These are phyloP conservation scores for Ornithoptera priamus DNA, from an alignment of 2,888 invertebrate species.

Conservation along the genomic window DNA sequence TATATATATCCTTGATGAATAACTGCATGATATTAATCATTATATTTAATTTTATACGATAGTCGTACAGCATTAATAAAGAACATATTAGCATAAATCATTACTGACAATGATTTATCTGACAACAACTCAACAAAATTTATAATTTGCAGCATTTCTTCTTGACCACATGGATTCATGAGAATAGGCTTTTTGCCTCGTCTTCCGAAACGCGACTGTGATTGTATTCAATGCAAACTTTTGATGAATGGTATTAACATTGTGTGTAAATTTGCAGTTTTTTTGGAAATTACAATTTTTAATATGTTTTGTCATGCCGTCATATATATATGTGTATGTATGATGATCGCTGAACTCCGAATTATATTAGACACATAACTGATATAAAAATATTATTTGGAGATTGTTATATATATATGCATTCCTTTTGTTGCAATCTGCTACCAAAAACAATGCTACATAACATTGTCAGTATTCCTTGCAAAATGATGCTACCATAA, in stretches of 20 bases:
- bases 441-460: too few relatives aligned
- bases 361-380: too few relatives aligned
- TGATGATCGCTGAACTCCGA: too few relatives aligned
- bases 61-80: neutral
- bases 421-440: too few relatives aligned
- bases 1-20: too few relatives aligned
- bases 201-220: slow-evolving; percentile 22
- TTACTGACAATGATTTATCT: slow-evolving; percentile 16
- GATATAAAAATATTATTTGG: too few relatives aligned
- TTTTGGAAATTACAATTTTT: neutral
- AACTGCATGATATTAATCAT: neutral
- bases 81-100: slow-evolving; percentile 10
- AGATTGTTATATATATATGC: too few relatives aligned
- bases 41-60: neutral
- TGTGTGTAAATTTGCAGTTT: slow-evolving; percentile 19
- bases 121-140: slow-evolving; percentile 3
- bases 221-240: slow-evolving; percentile 14
- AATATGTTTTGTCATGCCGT: too few relatives aligned
- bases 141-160: neutral
- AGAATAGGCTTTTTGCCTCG: slow-evolving; percentile 13
- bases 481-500: too few relatives aligned
- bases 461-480: too few relatives aligned
- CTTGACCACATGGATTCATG: slow-evolving; percentile 19
- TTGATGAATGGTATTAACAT: slow-evolving; percentile 11
- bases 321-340: too few relatives aligned